A percentile compares a stretch with the other conserved stretches of the same genome.
Conservation (phyloP, 2,797 vertebrate genomes). For the Bucorvus abyssinicus region DNA sequence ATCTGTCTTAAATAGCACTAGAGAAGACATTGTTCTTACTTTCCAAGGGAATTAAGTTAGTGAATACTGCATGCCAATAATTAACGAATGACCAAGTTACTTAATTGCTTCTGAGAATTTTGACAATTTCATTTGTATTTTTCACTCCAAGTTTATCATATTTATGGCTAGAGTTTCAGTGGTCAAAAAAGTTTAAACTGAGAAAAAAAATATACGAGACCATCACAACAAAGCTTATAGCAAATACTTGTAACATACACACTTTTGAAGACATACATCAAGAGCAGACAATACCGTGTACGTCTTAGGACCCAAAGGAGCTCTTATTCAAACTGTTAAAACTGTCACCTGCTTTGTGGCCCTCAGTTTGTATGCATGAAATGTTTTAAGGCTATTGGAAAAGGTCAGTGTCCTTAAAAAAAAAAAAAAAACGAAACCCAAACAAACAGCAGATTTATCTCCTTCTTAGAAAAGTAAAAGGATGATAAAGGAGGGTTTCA, state of each 20-base stretch:
- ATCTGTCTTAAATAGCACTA: background rate
- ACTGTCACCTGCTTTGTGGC: background rate
- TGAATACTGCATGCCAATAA: background rate
- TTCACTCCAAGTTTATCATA: background rate
- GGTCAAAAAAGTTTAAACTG: background rate
- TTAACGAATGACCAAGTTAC: background rate
- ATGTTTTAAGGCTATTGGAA: constrained; percentile 35
- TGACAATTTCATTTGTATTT: background rate
- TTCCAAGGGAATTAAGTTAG: background rate
- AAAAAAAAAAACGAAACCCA: background rate
- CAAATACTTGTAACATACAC: background rate
- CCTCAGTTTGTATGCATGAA: background rate
- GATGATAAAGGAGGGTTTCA: background rate
- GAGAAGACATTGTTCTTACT: background rate
- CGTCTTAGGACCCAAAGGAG: background rate
- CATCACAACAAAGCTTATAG: background rate
- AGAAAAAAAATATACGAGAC: background rate
- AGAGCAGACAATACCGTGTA: background rate
- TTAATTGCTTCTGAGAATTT: background rate
- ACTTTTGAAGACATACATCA: background rate
- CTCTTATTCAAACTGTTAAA: constrained; percentile 22
- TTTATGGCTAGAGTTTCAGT: background rate
- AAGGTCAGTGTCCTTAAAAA: constrained; percentile 28
- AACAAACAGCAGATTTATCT: constrained; percentile 1
- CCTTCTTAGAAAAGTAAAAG: background rate